Evolutionary conservation across 2,113 vertebrate genomes (phyloP).

Genomic region (Merops nubicus): DNA sequence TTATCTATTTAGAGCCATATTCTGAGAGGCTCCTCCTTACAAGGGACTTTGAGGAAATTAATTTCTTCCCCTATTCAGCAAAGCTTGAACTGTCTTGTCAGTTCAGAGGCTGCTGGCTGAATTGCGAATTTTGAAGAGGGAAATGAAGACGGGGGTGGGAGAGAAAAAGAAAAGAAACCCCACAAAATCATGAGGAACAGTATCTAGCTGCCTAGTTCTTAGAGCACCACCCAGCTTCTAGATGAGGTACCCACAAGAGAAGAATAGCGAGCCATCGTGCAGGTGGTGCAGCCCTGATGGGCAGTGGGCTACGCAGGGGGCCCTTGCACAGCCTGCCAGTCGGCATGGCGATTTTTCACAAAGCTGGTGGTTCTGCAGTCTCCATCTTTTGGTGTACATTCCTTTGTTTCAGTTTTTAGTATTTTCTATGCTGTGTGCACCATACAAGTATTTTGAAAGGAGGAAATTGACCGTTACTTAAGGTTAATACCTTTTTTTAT

Average conservation of each 20-base stretch:
- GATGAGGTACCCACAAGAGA: neutral
- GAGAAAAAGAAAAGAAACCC: rapidly evolving
- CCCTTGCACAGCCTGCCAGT: too few relatives aligned
- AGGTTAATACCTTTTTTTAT: neutral
- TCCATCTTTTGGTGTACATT: neutral
- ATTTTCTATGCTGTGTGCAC: neutral
- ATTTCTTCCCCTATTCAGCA: neutral
- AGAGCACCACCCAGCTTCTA: neutral
- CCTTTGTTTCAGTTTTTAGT: neutral
- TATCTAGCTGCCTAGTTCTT: neutral
- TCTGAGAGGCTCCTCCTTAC: neutral
- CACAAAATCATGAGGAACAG: neutral
- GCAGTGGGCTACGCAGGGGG: too few relatives aligned
- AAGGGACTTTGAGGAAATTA: neutral
- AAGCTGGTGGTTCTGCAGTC: neutral
- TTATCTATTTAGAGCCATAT: neutral
- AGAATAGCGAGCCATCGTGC: rapidly evolving
- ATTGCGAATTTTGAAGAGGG: neutral
- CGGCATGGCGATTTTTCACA: neutral
- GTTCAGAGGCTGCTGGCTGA: neutral
- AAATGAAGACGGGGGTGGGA: too few relatives aligned
- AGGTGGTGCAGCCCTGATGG: too few relatives aligned
- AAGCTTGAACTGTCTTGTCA: neutral
- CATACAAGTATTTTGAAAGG: neutral
- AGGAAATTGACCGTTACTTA: neutral